phyloP scores from a whole-genome alignment of 2,113 vertebrate species.

The Ptychochromis oligacanthus region DNA sequence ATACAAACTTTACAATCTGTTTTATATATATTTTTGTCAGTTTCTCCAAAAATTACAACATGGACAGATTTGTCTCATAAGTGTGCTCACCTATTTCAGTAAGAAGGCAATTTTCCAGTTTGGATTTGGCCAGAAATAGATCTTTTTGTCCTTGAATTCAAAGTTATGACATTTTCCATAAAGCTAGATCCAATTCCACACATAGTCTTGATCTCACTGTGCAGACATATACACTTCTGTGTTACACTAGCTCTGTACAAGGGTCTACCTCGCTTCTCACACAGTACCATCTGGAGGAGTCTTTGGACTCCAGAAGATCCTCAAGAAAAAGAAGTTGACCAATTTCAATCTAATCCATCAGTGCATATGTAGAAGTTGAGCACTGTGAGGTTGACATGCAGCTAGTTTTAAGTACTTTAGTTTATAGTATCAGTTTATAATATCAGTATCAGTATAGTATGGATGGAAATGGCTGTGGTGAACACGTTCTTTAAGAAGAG shows the following conservation, averaged over 20 bases:
- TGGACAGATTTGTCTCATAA: neutral
- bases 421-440: too few species aligned
- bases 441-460: too few species aligned
- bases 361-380: rapidly evolving
- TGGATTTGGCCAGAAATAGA: neutral
- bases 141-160: neutral
- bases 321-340: neutral
- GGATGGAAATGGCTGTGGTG: too few species aligned
- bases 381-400: rapidly evolving
- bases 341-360: neutral
- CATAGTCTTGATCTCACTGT: neutral
- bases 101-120: neutral
- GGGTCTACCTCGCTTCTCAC: neutral
- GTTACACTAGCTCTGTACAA: neutral
- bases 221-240: neutral
- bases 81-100: neutral
- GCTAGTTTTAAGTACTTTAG: neutral
- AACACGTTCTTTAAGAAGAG: too few species aligned
- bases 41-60: too few species aligned
- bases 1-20: neutral
- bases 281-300: neutral
- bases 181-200: neutral
- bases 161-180: neutral
- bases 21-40: too few species aligned
- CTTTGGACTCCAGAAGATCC: too few species aligned